phyloP scores from a whole-genome alignment of 2,797 vertebrate species.

The Hydrophis major region DNA sequence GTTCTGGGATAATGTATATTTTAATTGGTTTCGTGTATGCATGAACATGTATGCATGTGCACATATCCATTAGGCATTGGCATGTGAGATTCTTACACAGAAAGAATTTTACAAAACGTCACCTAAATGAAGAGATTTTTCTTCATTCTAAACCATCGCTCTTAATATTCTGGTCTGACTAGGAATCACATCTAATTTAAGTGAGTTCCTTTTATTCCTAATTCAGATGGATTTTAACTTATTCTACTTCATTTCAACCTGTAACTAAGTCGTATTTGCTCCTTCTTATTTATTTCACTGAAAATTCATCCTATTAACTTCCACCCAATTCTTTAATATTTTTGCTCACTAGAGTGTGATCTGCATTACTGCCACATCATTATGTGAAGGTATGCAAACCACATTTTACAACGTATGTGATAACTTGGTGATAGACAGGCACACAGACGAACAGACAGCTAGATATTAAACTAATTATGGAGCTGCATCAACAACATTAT shows the following conservation, averaged over 20 bases:
- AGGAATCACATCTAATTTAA: not conserved
- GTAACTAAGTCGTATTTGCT: not conserved
- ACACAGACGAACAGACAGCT: not conserved
- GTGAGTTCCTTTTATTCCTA: not conserved
- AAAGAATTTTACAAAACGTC: not conserved
- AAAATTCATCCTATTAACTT: constrained; percentile 11
- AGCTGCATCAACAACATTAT: not conserved
- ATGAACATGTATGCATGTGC: not conserved
- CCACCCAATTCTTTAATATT: not conserved
- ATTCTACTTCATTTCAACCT: constrained; percentile 5
- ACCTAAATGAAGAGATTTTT: not conserved
- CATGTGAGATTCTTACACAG: not conserved
- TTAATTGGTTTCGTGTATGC: not conserved
- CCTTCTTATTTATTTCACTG: constrained; percentile 12
- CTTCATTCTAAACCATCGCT: not conserved
- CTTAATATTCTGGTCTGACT: not conserved
- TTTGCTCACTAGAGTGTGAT: too few species aligned
- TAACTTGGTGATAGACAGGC: not conserved
- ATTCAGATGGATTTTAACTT: not conserved
- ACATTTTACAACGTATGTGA: not conserved
- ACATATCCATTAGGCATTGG: not conserved
- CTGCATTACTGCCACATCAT: not conserved
- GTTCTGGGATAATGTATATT: not conserved
- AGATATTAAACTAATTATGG: not conserved
- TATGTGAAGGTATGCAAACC: not conserved